Conservation (phyloP, 64 coral and sea anemone genomes). For the Trachythela sp. region DNA sequence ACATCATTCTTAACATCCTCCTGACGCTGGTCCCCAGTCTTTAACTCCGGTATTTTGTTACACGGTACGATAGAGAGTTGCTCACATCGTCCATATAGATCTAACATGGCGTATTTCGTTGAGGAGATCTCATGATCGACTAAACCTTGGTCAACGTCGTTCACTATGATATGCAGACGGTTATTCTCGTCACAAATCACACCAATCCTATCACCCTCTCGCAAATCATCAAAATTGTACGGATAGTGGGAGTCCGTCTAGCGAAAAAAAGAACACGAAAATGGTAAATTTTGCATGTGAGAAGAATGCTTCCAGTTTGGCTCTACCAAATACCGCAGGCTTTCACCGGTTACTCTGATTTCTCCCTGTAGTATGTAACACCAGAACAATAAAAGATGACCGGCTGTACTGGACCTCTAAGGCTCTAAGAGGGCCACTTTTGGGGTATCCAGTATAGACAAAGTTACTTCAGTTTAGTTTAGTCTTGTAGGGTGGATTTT, state of each 20-base stretch:
- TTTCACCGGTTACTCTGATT: too few species aligned
- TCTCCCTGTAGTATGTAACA: too few species aligned
- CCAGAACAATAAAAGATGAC: too few species aligned
- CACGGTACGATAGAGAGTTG: not conserved
- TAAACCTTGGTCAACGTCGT: slow-evolving; percentile 20
- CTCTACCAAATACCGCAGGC: too few species aligned
- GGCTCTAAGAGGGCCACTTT: too few species aligned
- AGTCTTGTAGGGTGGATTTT: not conserved
- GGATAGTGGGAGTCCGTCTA: not conserved
- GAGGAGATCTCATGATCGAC: not conserved
- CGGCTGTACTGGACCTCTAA: too few species aligned
- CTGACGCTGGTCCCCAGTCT: not conserved
- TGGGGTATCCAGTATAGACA: too few species aligned
- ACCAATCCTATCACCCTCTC: not conserved
- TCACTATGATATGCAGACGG: slow-evolving; percentile 6
- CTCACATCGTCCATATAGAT: slow-evolving; percentile 16
- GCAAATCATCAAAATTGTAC: slow-evolving; percentile 10
- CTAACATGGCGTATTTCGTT: not conserved
- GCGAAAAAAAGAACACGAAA: too few species aligned
- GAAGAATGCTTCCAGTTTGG: too few species aligned
- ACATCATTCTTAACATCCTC: too few species aligned
- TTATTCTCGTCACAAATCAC: not conserved
- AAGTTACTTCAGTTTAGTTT: too few species aligned
- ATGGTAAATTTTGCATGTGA: too few species aligned
- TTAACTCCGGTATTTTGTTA: not conserved